These are phyloP conservation scores for Dryoscopus gambensis DNA, from an alignment of 2,113 vertebrate genomes.

Conservation along the genomic window DNA sequence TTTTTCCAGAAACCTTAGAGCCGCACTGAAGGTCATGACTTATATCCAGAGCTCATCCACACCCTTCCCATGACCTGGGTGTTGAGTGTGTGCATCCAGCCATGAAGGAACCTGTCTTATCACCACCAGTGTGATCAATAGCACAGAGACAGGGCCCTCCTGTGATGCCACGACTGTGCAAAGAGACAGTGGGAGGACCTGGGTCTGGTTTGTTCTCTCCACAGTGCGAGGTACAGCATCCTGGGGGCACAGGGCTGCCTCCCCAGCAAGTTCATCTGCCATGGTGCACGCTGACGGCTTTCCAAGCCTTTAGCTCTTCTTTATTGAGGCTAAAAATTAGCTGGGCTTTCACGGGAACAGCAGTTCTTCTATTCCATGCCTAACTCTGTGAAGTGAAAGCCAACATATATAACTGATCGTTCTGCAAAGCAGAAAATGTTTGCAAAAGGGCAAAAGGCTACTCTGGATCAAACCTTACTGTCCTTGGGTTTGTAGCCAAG, in stretches of 20 bases:
- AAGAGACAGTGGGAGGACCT: background rate
- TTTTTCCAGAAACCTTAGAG: background rate
- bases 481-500: background rate
- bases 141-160: background rate
- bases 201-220: background rate
- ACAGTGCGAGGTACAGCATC: fast-evolving
- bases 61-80: fast-evolving
- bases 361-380: background rate
- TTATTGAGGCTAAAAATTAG: background rate
- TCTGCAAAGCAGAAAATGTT: background rate
- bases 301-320: background rate
- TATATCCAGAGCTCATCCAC: background rate
- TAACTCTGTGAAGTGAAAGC: background rate
- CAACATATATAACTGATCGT: background rate
- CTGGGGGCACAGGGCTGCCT: background rate
- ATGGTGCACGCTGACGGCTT: background rate
- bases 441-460: background rate
- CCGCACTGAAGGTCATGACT: background rate
- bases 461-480: background rate
- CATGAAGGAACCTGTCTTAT: background rate
- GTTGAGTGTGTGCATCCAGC: background rate
- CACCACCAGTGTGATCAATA: background rate
- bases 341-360: background rate
- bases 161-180: fast-evolving
- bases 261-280: background rate